Evolutionary conservation across 2,797 vertebrate species (phyloP).

Genomic region (Zonotrichia albicollis): DNA sequence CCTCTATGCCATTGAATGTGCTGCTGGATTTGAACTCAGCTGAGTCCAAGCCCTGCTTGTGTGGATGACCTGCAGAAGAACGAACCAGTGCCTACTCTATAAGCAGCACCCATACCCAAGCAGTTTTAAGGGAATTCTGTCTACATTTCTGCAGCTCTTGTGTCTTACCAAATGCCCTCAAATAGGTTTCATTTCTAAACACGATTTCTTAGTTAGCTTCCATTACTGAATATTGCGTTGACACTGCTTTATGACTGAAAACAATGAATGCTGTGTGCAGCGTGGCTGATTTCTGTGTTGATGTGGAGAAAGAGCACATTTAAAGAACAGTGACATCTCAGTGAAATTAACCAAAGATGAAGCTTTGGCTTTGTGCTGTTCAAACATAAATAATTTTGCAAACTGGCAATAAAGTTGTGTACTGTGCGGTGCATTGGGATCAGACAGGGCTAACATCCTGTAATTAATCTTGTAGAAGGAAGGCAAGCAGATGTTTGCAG

Average conservation of each 20-base stretch:
- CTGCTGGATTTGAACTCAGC: slow-evolving; percentile 97
- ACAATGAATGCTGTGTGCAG: slow-evolving; percentile 55
- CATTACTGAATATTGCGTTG: slow-evolving; percentile 43
- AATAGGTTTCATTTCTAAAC: slow-evolving; percentile 59
- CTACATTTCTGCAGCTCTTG: slow-evolving; percentile 53
- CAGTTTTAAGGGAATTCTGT: slow-evolving; percentile 44
- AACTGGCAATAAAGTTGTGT: slow-evolving; percentile 76
- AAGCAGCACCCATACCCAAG: slow-evolving; percentile 50
- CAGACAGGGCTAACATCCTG: slow-evolving; percentile 30
- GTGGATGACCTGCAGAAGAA: slow-evolving; percentile 45
- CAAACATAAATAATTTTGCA: slow-evolving; percentile 53
- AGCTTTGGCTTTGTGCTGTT: slow-evolving; percentile 77
- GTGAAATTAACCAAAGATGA: slow-evolving; percentile 89
- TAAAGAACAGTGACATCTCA: slow-evolving; percentile 67
- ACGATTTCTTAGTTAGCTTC: slow-evolving; percentile 49
- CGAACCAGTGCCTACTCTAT: slow-evolving; percentile 62
- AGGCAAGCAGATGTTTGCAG: slow-evolving; percentile 42
- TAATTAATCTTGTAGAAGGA: slow-evolving; percentile 22
- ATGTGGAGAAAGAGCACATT: slow-evolving; percentile 62
- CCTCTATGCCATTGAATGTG: slow-evolving; percentile 96
- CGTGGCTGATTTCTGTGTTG: slow-evolving; percentile 55
- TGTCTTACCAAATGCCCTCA: slow-evolving; percentile 34
- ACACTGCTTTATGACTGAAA: slow-evolving; percentile 60
- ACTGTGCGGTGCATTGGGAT: slow-evolving; percentile 20
- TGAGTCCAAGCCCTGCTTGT: slow-evolving; percentile 72